Base-by-base conservation (phyloP, 2,888 invertebrate species). In the Parasteatoda lunata region DNA sequence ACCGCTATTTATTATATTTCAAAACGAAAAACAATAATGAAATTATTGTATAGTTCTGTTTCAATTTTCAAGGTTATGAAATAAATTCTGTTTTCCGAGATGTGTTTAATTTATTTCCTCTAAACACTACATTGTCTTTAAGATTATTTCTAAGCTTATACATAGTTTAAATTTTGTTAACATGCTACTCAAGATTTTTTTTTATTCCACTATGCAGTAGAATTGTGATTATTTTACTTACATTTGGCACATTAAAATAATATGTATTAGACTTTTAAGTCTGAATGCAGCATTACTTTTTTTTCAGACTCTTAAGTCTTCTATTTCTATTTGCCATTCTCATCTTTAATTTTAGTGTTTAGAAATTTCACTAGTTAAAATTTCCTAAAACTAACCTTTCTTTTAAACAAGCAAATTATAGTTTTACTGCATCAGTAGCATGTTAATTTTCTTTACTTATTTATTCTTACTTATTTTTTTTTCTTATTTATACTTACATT, bases 151-250 rank as follows among this genome's bases (percentile, higher is more conserved):
- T 80, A 65, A 65, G 65, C 13, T 54, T 54, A 72, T 65, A 80
- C 80, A 73, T 59, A 59, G 72, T 80, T 70, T 70, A 80, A 80
- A 80, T 80, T 80, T 80, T 80, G 80, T 80, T 80, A 80, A 80
- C 80, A 80, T 80, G 80, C 80, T 80, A 80, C 80, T 59, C n/a
- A 4, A 59, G 4, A 59, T 59, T 59, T 59, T 59, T 59, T n/a
- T 30, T 30, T 30, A 59, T 59, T 59, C 9, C 7, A 4, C n/a
- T 13, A 59, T 59, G 59, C 59, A 59, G 59, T 59, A 59, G 59
- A 59, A 59, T 59, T 68, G 15, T 68, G 66, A 15, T 30, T 66
- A 15, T 68, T 68, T 45, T 8, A 30, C 45, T 5, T 68, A 59
- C 59, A 59, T 6, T 68, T 30, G 15, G 66, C 75, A 75, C 81